These are phyloP conservation scores for Helarctos malayanus DNA, from an alignment of 2,797 vertebrate genomes.

Conservation along the genomic window DNA sequence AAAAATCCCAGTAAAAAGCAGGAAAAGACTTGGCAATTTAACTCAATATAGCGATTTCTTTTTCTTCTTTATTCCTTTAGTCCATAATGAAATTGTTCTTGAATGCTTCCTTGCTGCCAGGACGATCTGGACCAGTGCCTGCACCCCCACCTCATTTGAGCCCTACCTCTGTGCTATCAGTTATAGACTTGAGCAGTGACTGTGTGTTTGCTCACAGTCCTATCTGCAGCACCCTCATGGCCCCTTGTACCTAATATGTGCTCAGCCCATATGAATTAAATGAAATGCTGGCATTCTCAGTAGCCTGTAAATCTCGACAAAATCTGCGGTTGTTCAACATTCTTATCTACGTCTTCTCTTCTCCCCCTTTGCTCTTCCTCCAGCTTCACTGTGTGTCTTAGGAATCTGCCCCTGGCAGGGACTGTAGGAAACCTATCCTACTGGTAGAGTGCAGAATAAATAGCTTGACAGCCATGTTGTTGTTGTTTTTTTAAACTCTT, in stretches of 20 bases:
- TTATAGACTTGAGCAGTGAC: not conserved
- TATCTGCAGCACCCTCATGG: not conserved
- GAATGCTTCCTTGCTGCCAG: not conserved
- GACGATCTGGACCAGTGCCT: not conserved
- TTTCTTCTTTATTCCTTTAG: not conserved
- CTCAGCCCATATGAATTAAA: not conserved
- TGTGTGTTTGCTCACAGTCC: not conserved
- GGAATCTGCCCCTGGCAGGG: not conserved
- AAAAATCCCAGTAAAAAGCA: conserved; percentile 4
- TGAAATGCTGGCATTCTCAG: not conserved
- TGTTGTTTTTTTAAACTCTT: not conserved
- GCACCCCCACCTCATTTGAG: not conserved
- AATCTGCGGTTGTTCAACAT: not conserved
- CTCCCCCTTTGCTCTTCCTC: not conserved
- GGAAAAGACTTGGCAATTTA: not conserved
- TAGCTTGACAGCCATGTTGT: not conserved
- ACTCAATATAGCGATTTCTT: not conserved
- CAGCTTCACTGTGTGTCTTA: not conserved
- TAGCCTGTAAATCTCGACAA: not conserved
- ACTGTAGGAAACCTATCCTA: not conserved
- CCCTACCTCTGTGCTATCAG: not conserved
- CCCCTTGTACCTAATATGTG: not conserved
- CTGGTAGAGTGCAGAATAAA: not conserved
- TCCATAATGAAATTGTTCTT: conserved; percentile 56
- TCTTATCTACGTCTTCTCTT: not conserved